A percentile compares a stretch with the other conserved stretches of the same genome.
These are phyloP conservation scores for Lagocephalus sceleratus DNA, from an alignment of 2,797 vertebrate species.

Conservation along the genomic window DNA sequence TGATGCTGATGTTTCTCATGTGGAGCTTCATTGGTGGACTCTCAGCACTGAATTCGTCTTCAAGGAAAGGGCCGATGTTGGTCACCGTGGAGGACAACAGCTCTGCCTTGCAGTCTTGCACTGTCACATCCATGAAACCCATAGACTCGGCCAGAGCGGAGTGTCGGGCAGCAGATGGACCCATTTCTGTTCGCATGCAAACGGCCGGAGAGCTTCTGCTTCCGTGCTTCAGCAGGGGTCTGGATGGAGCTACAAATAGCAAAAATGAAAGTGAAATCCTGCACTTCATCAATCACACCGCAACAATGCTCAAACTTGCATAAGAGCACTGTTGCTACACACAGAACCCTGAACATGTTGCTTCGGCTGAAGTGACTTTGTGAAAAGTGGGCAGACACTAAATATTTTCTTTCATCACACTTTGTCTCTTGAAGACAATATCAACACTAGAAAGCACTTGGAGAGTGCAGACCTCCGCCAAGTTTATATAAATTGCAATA, in stretches of 20 bases:
- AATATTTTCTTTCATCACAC: too few species aligned
- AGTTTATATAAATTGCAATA: too few species aligned
- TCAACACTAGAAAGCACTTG: too few species aligned
- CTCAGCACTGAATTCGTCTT: conserved; percentile 86
- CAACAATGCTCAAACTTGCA: too few species aligned
- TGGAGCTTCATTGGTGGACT: conserved; percentile 87
- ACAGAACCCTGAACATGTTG: too few species aligned
- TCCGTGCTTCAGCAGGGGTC: conserved; percentile 32
- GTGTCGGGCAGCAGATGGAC: conserved; percentile 74
- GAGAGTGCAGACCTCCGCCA: too few species aligned
- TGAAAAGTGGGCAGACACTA: too few species aligned
- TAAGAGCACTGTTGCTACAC: too few species aligned
- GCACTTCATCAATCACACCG: neutral
- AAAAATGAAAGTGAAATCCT: neutral
- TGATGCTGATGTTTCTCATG: conserved; percentile 81
- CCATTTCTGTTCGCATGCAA: conserved; percentile 79
- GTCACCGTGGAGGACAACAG: conserved; percentile 83
- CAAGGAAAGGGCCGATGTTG: conserved; percentile 88
- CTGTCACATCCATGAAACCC: conserved; percentile 81
- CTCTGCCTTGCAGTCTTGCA: conserved; percentile 78
- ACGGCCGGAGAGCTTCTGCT: conserved; percentile 62
- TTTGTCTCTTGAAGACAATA: too few species aligned
- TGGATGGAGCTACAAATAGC: conserved; percentile 15
- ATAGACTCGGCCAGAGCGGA: conserved; percentile 76
- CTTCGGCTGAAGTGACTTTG: too few species aligned